Conservation (phyloP, 2,888 invertebrate species). For the Tetragonula carbonaria region DNA sequence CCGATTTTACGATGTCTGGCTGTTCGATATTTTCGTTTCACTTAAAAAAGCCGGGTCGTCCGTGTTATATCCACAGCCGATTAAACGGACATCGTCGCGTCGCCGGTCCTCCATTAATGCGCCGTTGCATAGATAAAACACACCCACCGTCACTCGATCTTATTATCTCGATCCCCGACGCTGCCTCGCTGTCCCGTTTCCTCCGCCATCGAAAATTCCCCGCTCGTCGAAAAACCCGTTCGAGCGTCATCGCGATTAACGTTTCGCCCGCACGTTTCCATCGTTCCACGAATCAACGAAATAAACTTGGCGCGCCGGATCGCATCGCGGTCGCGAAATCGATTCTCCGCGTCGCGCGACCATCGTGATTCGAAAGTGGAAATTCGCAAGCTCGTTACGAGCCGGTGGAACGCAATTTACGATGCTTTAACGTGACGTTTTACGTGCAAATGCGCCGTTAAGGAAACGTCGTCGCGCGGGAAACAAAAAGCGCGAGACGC, state of each 20-base stretch:
- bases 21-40: conserved; percentile 50
- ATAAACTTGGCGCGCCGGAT: not conserved
- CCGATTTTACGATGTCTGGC: conserved; percentile 22
- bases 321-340: not conserved
- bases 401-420: conserved; percentile 39
- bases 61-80: conserved; percentile 19
- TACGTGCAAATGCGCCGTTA: conserved; percentile 44
- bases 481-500: not conserved
- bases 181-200: not conserved
- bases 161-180: conserved; percentile 31
- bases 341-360: not conserved
- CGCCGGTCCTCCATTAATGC: conserved; percentile 48
- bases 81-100: conserved; percentile 36
- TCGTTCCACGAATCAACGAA: not conserved
- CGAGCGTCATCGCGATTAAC: not conserved
- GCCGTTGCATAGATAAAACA: conserved; percentile 47
- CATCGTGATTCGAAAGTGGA: not conserved
- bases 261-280: not conserved
- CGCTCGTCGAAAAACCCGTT: not conserved
- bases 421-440: conserved; percentile 48
- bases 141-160: conserved; percentile 27
- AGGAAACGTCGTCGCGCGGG: conserved; percentile 36
- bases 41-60: conserved; percentile 47
- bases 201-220: not conserved
- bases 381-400: not conserved